phyloP scores from a whole-genome alignment of 2,797 vertebrate genomes.

The Potorous gilbertii region DNA sequence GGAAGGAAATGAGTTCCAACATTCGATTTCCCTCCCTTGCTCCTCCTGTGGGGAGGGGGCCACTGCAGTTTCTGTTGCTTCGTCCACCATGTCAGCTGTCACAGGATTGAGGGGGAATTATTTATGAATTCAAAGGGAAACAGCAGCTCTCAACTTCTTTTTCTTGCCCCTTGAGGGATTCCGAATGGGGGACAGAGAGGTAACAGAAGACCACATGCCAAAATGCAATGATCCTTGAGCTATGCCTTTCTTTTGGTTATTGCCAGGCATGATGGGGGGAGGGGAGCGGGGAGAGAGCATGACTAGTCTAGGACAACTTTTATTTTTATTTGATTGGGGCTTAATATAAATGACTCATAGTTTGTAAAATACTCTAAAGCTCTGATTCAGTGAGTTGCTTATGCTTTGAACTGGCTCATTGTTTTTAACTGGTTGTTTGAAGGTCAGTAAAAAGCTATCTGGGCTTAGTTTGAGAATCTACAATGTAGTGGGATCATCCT shows the following conservation, averaged over 20 bases:
- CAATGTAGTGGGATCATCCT: not conserved
- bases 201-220: not conserved
- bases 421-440: not conserved
- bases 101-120: conserved; percentile 61
- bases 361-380: conserved; percentile 26
- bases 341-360: not conserved
- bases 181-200: conserved; percentile 42
- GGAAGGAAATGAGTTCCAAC: conserved; percentile 59
- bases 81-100: conserved; percentile 28
- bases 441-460: conserved; percentile 35
- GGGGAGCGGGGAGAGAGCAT: too few species aligned
- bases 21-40: not conserved
- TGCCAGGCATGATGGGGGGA: not conserved
- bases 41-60: conserved; percentile 23
- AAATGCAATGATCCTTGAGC: not conserved
- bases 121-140: conserved; percentile 62
- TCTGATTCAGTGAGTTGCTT: conserved; percentile 13
- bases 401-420: conserved; percentile 11
- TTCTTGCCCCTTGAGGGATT: conserved; percentile 42
- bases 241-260: conserved; percentile 17
- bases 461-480: conserved; percentile 31
- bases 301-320: not conserved
- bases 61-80: conserved; percentile 50
- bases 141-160: conserved; percentile 6
- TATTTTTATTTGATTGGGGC: not conserved